Evolutionary conservation across 2,888 invertebrate species (phyloP).

Genomic region (Acrobasis repandana): DNA sequence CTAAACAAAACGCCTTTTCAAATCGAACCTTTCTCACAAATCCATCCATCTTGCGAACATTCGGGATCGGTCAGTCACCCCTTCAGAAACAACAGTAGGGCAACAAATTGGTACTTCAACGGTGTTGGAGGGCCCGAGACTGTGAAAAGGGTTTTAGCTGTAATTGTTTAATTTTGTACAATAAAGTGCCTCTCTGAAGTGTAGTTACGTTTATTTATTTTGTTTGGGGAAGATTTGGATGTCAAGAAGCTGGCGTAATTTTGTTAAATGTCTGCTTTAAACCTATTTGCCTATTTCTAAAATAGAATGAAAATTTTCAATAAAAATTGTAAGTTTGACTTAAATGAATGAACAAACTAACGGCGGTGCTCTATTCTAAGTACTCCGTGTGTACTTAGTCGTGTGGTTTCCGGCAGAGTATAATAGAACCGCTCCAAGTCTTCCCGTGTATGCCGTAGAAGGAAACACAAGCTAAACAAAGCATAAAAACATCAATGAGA

Average conservation of each 20-base stretch:
- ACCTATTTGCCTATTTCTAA: too few relatives aligned
- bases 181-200: conserved; percentile 15
- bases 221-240: conserved; percentile 9
- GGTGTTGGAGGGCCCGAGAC: conserved; percentile 13
- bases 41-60: conserved; percentile 9
- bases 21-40: not conserved
- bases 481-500: too few relatives aligned
- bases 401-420: too few relatives aligned
- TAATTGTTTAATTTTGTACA: conserved; percentile 23
- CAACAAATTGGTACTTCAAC: conserved; percentile 13
- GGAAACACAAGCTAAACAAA: too few relatives aligned
- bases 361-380: too few relatives aligned
- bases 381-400: too few relatives aligned
- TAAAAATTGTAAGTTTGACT: too few relatives aligned
- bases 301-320: too few relatives aligned
- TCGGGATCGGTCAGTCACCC: conserved; percentile 18
- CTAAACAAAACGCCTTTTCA: not conserved
- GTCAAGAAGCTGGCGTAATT: not conserved
- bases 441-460: too few relatives aligned
- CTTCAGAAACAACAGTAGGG: conserved; percentile 16
- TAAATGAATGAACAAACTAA: too few relatives aligned
- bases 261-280: not conserved
- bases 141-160: conserved; percentile 17
- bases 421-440: too few relatives aligned
- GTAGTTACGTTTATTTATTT: conserved; percentile 11